These are phyloP conservation scores for Elysia chlorotica DNA, from an alignment of 1,140 invertebrate genomes.

Conservation along the genomic window DNA sequence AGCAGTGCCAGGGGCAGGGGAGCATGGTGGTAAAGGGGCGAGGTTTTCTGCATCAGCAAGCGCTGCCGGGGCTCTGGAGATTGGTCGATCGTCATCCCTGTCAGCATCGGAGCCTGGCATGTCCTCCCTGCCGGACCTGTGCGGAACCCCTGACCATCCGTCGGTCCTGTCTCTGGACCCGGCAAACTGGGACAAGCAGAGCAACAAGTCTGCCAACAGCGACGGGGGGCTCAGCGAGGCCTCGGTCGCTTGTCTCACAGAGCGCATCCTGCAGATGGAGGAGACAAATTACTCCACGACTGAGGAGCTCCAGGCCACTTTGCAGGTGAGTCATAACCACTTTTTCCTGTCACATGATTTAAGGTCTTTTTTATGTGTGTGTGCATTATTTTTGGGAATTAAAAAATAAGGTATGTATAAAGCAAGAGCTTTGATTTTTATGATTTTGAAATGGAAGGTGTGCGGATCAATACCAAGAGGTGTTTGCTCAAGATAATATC, in stretches of 20 bases:
- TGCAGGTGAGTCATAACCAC: too few relatives aligned
- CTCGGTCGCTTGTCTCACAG: conserved; percentile 89
- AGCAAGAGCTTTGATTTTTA: too few relatives aligned
- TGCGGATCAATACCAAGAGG: too few relatives aligned
- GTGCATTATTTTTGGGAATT: too few relatives aligned
- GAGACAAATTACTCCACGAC: conserved; percentile 89
- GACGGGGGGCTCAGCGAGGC: conserved; percentile 76
- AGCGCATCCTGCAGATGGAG: conserved; percentile 89
- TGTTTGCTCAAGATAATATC: too few relatives aligned
- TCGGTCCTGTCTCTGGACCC: conserved; percentile 44
- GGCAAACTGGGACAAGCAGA: conserved; percentile 80
- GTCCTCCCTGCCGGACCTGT: conserved; percentile 45
- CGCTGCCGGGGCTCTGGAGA: conserved; percentile 2
- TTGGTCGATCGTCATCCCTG: conserved; percentile 41
- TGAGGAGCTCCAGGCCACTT: conserved; percentile 91
- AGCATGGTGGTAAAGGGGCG: conserved; percentile 2
- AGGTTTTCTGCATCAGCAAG: conserved; percentile 3
- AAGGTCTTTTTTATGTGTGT: too few relatives aligned
- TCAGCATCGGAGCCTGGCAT: conserved; percentile 67
- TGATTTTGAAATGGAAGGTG: too few relatives aligned
- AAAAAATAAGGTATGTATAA: too few relatives aligned
- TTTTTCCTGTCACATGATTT: too few relatives aligned
- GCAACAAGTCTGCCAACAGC: conserved; percentile 69
- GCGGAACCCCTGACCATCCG: conserved; percentile 50
- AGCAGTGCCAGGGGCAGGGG: conserved; percentile 10